These are phyloP conservation scores for Drosophila santomea DNA, from an alignment of 1,140 invertebrate genomes.

Conservation along the genomic window DNA sequence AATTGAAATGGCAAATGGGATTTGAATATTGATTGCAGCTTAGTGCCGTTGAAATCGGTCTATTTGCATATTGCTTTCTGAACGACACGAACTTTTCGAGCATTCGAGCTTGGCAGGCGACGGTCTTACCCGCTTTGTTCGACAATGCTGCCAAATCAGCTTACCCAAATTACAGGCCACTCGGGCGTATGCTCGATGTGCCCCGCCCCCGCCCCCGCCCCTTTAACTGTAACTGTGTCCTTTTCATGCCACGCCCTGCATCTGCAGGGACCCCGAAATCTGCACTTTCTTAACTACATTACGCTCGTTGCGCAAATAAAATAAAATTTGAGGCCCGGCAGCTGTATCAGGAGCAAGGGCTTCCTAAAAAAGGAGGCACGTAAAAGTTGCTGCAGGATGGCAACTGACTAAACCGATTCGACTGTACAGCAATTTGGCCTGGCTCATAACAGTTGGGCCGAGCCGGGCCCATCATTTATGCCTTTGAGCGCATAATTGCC, in stretches of 20 bases:
- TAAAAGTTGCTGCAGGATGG: slow-evolving; percentile 57
- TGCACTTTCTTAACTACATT: slow-evolving; percentile 81
- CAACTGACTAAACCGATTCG: slow-evolving; percentile 49
- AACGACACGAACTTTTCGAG: slow-evolving; percentile 50
- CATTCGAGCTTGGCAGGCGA: slow-evolving; percentile 36
- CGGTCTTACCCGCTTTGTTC: slow-evolving; percentile 69
- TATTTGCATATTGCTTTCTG: slow-evolving; percentile 78
- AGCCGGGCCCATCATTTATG: slow-evolving; percentile 70
- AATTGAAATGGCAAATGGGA: slow-evolving; percentile 77
- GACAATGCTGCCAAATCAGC: slow-evolving; percentile 75
- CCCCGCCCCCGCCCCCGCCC: background rate
- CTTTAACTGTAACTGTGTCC: background rate
- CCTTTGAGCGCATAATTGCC: slow-evolving; percentile 81
- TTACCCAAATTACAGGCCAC: slow-evolving; percentile 74
- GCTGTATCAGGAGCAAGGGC: background rate
- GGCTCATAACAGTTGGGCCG: slow-evolving; percentile 77
- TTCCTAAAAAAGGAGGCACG: slow-evolving; percentile 53
- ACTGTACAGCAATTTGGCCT: slow-evolving; percentile 66
- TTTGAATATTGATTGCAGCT: slow-evolving; percentile 83
- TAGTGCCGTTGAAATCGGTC: slow-evolving; percentile 59
- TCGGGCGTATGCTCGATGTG: slow-evolving; percentile 44
- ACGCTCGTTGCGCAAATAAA: slow-evolving; percentile 66
- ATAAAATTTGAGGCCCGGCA: slow-evolving; percentile 57
- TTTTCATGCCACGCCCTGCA: slow-evolving; percentile 6
- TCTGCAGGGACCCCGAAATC: slow-evolving; percentile 45